Base-by-base conservation (phyloP, 2,113 vertebrate species). In the Baryphthengus martii region DNA sequence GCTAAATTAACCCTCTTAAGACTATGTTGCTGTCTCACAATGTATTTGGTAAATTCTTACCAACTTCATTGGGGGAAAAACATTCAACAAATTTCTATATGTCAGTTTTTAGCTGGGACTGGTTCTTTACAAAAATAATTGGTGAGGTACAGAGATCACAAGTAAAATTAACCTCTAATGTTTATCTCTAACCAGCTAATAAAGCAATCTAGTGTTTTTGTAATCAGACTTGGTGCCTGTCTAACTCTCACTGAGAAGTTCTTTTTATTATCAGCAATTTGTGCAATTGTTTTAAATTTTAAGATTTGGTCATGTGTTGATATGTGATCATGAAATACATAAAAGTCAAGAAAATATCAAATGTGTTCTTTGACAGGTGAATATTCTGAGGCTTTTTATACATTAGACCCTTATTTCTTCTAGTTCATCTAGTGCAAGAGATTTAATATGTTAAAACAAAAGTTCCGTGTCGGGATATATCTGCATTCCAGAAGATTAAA, bases 1-100 rank as follows among this genome's bases (percentile, higher is more conserved):
- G 67, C 82, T 96, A 96, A 97, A 96, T 98, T 97, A 97, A 98
- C 94, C 89, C 81, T 93, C 47, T 90, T 96, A 97, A 79, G 93
- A 67, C 77, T 91, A 42, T 52, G 59, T 90, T 95, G 37, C 72
- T 95, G 71, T 94, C 76, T 97, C n/a, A 37, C 55, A 21, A 35
- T 2, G 0, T 87, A 66, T 77, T 76, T 94, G 50, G 61, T 97
- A 92, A 94, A 92, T 86, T 39, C 84, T 93, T 91, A 62, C 62
- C 35, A 47, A 39, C 31, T 74, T 96, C 50, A 70, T 29, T 55
- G 39, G 59, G 50, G 67, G 39, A 89, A 90, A 68, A 77, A 17
- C 39, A 76, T 82, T 44, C 40, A 71, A 13, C 49, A 17, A 53
- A 50, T 68, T 89, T 44, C 68, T 61, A 21, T 29, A 53, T 49